A percentile compares a stretch with the other conserved stretches of the same genome.
Conservation (phyloP, 2,888 invertebrate genomes). For the Alviniconcha strummeri region DNA sequence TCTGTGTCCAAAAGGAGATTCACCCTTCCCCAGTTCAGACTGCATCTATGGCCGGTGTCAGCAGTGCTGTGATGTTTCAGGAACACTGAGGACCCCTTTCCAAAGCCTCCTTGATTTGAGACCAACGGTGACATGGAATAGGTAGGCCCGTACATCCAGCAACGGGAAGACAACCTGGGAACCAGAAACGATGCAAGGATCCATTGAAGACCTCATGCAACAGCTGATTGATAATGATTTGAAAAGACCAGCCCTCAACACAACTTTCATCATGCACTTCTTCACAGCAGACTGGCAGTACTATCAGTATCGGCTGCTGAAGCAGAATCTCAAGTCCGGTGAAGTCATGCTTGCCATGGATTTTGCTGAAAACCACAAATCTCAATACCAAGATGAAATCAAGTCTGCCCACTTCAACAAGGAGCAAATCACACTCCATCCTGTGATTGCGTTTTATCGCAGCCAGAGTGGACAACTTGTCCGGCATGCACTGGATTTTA, state of each 20-base stretch:
- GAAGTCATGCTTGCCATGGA: conserved; percentile 18
- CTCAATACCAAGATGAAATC: conserved; percentile 11
- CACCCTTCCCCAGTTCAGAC: too few relatives aligned
- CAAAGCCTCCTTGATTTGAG: too few relatives aligned
- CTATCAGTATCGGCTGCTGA: conserved; percentile 2
- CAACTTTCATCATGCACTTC: background rate
- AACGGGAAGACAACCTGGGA: too few relatives aligned
- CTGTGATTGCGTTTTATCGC: conserved; percentile 12
- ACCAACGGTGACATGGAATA: too few relatives aligned
- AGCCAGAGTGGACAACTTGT: background rate
- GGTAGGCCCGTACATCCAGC: too few relatives aligned
- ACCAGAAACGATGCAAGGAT: too few relatives aligned
- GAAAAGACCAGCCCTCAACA: background rate
- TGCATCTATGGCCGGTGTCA: too few relatives aligned
- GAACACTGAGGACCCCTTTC: too few relatives aligned
- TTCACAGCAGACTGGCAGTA: conserved; percentile 25
- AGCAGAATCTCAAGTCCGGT: background rate
- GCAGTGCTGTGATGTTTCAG: too few relatives aligned
- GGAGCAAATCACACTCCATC: conserved; percentile 26
- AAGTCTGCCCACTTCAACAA: conserved; percentile 24
- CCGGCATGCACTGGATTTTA: conserved; percentile 10
- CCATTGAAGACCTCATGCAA: too few relatives aligned
- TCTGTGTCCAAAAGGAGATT: too few relatives aligned
- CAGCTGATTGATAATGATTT: too few relatives aligned
- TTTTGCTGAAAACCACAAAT: conserved; percentile 26